phyloP scores from a whole-genome alignment of 2,113 vertebrate genomes.

The Gymnobelideus leadbeateri region DNA sequence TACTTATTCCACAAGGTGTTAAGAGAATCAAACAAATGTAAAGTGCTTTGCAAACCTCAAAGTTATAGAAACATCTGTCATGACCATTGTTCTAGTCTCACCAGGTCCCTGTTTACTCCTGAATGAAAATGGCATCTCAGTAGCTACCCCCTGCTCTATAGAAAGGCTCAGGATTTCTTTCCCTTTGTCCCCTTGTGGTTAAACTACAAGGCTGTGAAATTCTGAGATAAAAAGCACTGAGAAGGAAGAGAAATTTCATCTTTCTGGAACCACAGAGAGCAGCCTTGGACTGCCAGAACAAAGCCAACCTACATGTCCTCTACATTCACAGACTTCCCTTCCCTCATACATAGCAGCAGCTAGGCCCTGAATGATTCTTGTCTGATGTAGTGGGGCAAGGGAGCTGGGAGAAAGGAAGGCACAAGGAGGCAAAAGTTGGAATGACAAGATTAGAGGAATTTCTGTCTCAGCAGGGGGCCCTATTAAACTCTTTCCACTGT shows the following conservation, averaged over 20 bases:
- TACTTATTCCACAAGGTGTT: not conserved
- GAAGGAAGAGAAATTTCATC: not conserved
- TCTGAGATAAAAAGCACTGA: not conserved
- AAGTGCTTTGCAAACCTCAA: not conserved
- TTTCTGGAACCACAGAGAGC: constrained; percentile 2
- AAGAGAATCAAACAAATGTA: not conserved
- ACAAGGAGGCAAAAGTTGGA: constrained; percentile 47
- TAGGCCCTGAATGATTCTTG: constrained; percentile 20
- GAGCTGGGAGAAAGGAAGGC: constrained; percentile 11
- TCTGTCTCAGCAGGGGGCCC: constrained; percentile 13
- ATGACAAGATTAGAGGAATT: constrained; percentile 16
- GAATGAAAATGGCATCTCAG: not conserved
- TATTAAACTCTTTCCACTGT: not conserved
- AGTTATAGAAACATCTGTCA: not conserved
- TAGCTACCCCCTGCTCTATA: not conserved
- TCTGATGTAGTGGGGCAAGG: constrained; percentile 28
- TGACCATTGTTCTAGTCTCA: not conserved
- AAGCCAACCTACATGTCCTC: constrained; percentile 54
- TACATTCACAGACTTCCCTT: constrained; percentile 9
- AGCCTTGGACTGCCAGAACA: constrained; percentile 25
- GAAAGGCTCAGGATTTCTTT: not conserved
- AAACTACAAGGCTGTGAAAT: not conserved
- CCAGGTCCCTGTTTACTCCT: not conserved
- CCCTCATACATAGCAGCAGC: constrained; percentile 25
- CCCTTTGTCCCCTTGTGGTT: not conserved